phyloP scores from a whole-genome alignment of 2,888 invertebrate genomes.

The Sphaerophoria rueppellii region DNA sequence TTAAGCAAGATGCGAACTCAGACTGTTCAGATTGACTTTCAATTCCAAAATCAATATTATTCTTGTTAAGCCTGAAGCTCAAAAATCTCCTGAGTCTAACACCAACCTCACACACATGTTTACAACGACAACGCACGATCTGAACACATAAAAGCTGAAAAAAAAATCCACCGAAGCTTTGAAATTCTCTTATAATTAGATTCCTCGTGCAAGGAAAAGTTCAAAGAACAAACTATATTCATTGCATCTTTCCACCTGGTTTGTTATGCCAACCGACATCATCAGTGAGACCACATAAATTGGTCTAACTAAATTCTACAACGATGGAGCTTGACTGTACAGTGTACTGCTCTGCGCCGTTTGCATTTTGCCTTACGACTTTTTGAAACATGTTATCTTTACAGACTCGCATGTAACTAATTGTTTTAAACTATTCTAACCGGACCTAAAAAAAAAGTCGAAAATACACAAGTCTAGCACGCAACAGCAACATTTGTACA shows the following conservation, averaged over 20 bases:
- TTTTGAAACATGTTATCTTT: conserved; percentile 68
- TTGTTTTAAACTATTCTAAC: conserved; percentile 72
- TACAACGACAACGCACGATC: conserved; percentile 30
- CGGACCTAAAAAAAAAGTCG: too few relatives aligned
- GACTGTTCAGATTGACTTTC: conserved; percentile 65
- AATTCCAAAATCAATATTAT: conserved; percentile 71
- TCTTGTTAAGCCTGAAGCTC: conserved; percentile 54
- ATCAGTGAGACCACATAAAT: conserved; percentile 19
- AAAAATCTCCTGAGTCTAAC: conserved; percentile 33
- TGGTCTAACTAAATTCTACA: not conserved
- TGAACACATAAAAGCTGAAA: not conserved
- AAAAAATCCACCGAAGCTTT: not conserved
- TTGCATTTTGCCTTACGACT: conserved; percentile 68
- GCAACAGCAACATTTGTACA: too few relatives aligned
- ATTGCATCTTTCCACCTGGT: conserved; percentile 27
- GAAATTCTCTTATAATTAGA: conserved; percentile 67
- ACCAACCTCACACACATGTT: not conserved
- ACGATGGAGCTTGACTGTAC: not conserved
- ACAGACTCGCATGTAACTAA: conserved; percentile 62
- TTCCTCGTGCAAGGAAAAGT: conserved; percentile 48
- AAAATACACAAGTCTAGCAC: too few relatives aligned
- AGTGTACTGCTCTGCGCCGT: too few relatives aligned
- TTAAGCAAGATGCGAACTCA: not conserved
- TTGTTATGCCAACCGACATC: conserved; percentile 16
- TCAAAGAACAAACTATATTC: conserved; percentile 58